Evolutionary conservation across 2,888 invertebrate species (phyloP).

Genomic region (Hemistola chrysoprasaria): DNA sequence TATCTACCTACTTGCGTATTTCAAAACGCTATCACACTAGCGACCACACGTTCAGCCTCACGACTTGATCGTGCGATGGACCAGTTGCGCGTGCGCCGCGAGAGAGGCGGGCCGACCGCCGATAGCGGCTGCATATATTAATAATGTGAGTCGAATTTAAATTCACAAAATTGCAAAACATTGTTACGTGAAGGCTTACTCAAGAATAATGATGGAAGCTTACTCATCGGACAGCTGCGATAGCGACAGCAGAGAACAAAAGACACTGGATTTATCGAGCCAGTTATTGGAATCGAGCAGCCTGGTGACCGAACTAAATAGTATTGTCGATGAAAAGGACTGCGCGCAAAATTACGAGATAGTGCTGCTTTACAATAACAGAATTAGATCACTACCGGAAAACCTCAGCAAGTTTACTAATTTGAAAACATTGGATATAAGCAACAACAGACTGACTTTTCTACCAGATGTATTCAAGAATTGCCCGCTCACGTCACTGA

Average conservation of each 20-base stretch:
- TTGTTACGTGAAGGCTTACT: too few species aligned
- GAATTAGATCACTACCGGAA: conserved; percentile 85
- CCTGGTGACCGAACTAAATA: conserved; percentile 81
- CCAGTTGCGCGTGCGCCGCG: conserved; percentile 75
- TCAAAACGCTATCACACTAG: conserved; percentile 5
- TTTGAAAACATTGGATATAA: conserved; percentile 91
- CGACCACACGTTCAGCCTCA: background rate
- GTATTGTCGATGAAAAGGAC: conserved; percentile 83
- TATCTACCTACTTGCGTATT: background rate
- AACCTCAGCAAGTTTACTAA: conserved; percentile 86
- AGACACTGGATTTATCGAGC: conserved; percentile 85
- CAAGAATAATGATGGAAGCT: conserved; percentile 85
- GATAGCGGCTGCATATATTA: conserved; percentile 7
- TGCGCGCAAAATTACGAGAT: conserved; percentile 85
- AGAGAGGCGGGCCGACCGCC: conserved; percentile 29
- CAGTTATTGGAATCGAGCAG: conserved; percentile 82
- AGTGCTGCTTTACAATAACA: conserved; percentile 93
- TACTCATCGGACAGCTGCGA: conserved; percentile 93
- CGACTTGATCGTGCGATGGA: conserved; percentile 12
- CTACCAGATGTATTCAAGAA: conserved; percentile 90
- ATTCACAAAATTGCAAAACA: conserved; percentile 29
- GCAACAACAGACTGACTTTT: conserved; percentile 90
- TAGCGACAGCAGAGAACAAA: conserved; percentile 87
- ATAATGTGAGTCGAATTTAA: conserved; percentile 51
- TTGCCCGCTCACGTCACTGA: conserved; percentile 89